A percentile compares a stretch with the other conserved stretches of the same genome.
Conservation (phyloP, 1,140 invertebrate genomes). For the Ceratina calcarata region DNA sequence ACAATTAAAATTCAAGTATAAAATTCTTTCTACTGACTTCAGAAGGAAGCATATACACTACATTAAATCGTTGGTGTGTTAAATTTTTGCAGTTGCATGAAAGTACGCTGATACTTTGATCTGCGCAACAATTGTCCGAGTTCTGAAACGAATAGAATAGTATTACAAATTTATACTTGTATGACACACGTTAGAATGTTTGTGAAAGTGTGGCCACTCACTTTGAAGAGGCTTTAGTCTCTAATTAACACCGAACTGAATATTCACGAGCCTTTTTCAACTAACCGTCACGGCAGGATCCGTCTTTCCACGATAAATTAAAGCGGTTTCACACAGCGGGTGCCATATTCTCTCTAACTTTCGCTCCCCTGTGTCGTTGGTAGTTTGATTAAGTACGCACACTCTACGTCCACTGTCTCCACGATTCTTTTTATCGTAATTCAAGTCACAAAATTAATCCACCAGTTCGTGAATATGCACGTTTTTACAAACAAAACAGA, state of each 20-base stretch:
- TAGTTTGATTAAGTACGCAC: slow-evolving; percentile 8
- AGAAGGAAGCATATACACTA: no score
- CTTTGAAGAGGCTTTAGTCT: slow-evolving; percentile 1
- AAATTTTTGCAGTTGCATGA: no score
- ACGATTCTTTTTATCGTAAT: no score
- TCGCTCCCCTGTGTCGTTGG: background rate
- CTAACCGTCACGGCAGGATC: slow-evolving; percentile 21
- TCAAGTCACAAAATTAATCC: no score
- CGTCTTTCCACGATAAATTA: slow-evolving; percentile 35
- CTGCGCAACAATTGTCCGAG: no score
- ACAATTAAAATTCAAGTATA: no score
- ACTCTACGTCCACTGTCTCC: background rate
- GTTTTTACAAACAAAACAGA: no score
- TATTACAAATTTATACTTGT: background rate
- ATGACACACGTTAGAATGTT: background rate
- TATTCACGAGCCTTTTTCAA: slow-evolving; percentile 45
- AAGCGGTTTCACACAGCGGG: slow-evolving; percentile 15
- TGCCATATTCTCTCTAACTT: slow-evolving; percentile 23
- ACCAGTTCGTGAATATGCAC: no score
- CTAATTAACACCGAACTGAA: slow-evolving; percentile 42
- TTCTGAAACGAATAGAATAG: no score
- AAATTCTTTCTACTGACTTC: no score
- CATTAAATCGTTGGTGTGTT: no score
- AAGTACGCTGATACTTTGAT: no score
- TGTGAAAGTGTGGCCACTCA: slow-evolving; percentile 1